Evolutionary conservation across 2,888 invertebrate genomes (phyloP).

Genomic region (Gymnosoma rotundatum): DNA sequence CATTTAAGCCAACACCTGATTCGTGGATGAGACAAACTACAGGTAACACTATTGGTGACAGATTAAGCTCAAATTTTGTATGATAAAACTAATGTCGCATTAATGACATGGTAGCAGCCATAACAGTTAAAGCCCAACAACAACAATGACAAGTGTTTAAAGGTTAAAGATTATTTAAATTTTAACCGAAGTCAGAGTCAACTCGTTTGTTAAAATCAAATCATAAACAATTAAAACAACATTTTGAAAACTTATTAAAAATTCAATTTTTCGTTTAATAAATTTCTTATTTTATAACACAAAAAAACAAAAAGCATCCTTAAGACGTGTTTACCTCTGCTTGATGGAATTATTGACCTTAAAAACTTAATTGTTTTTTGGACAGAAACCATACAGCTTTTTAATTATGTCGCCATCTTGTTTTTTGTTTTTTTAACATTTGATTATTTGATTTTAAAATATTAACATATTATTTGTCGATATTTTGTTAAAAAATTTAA

Average conservation of each 20-base stretch:
- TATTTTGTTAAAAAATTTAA: constrained; percentile 28
- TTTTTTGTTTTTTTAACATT: constrained; percentile 20
- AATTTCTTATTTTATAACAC: constrained; percentile 48
- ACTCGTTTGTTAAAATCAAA: constrained; percentile 28
- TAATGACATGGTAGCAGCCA: constrained; percentile 4
- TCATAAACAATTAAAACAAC: constrained; percentile 22
- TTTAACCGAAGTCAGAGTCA: constrained; percentile 48
- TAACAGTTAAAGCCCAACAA: constrained; percentile 5
- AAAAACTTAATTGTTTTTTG: constrained; percentile 25
- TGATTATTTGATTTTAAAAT: not conserved
- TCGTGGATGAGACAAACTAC: constrained; percentile 62
- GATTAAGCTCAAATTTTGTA: constrained; percentile 28
- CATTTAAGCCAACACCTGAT: constrained; percentile 67
- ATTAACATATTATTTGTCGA: constrained; percentile 32
- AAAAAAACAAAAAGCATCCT: not conserved
- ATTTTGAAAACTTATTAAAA: constrained; percentile 32
- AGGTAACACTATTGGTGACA: constrained; percentile 67
- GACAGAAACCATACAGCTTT: not conserved
- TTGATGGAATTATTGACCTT: constrained; percentile 62
- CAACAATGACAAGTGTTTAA: constrained; percentile 11
- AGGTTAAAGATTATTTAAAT: not conserved
- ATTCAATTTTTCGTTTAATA: constrained; percentile 33
- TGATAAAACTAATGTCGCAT: not conserved
- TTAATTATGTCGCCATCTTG: constrained; percentile 44
- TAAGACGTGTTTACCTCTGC: constrained; percentile 15